phyloP scores from a whole-genome alignment of 2,113 vertebrate genomes.

The Sprattus sprattus region DNA sequence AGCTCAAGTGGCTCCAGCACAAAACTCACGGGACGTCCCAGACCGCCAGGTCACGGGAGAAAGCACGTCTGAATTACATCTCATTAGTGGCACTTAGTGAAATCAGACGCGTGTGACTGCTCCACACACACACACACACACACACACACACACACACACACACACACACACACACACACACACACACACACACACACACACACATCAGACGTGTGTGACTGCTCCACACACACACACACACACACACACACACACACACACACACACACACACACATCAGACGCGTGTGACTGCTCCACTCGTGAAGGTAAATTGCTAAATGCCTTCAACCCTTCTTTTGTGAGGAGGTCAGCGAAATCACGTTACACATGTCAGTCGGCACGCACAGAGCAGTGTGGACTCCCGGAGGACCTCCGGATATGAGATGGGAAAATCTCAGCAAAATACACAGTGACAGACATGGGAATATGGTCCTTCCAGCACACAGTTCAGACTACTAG shows the following conservation, averaged over 20 bases:
- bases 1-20: neutral
- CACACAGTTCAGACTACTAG: neutral
- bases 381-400: neutral
- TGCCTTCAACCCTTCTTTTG: neutral
- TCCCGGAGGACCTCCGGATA: neutral
- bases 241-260: no score
- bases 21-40: neutral
- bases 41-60: neutral
- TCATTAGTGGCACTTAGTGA: neutral
- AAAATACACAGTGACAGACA: no score
- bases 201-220: no score
- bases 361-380: neutral
- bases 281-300: neutral
- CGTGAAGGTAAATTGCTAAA: slow-evolving; percentile 6
- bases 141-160: no score
- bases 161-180: no score
- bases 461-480: neutral
- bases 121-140: no score
- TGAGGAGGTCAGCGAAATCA: neutral
- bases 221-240: no score
- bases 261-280: no score
- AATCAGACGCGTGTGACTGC: neutral
- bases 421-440: neutral
- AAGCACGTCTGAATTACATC: neutral
- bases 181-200: no score